Evolutionary conservation across 2,113 vertebrate genomes (phyloP), one percentile per base, ranked within the genome.

Genomic region (Myiozetetes cayanensis): DNA sequence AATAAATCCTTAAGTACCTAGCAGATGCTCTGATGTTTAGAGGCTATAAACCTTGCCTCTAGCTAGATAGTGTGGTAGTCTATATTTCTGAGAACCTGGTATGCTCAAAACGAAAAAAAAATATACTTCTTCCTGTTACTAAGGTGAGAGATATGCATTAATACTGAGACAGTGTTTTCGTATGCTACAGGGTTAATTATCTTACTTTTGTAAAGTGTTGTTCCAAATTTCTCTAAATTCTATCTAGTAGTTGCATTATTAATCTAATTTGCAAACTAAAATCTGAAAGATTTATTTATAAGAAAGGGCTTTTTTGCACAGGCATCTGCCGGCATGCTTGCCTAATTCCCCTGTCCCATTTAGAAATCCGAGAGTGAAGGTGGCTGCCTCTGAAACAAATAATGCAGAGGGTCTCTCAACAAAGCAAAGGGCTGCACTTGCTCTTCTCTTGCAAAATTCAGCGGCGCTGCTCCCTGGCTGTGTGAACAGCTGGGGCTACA

Each of bases 381-480:
- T 76, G 63, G 35, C 71, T 79, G 89, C 33, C 53, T 89, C 70
- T 75, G 59, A 96, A 94, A 93, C 90, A 96, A 93, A 93, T 92
- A 95, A 92, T 93, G 88, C 65, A 92, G 80, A 92, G 88, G 67
- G 63, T 53, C 55, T 89, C 74, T 83, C 14, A 53, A 11, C 67
- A 76, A 72, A 89, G 76, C 17, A 8, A 86, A 49, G 83, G 79
- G 43, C 83, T 90, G 80, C 73, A 25, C 41, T 92, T 71, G 72
- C 83, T 96, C 78, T 93, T 33, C 95, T 97, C 80, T 27, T 97
- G 96, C 94, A 96, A 96, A 96, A 97, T 97, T 96, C 95, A 96
- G 95, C 1, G 52, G 86, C 21, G 5, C 70, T 82, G 88, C 90
- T 96, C 88, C 93, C 91, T 24, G 90, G 95, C 90, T 96, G 80